Percentiles rank a stretch among this genome's conserved stretches.
These are phyloP conservation scores for Clinocottus analis DNA, from an alignment of 2,113 vertebrate species.

Conservation along the genomic window DNA sequence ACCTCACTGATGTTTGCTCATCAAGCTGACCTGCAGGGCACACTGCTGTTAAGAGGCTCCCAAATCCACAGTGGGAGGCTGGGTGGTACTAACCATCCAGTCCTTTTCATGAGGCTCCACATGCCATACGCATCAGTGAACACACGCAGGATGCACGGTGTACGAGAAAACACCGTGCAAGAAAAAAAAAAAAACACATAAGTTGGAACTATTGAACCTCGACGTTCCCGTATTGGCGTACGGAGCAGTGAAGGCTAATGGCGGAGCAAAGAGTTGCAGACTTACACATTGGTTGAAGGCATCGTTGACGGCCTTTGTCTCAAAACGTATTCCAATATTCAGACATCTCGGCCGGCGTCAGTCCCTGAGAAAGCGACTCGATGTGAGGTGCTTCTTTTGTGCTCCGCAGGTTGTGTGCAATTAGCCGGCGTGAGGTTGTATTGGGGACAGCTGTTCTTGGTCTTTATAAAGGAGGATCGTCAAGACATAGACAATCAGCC, in stretches of 20 bases:
- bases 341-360: not conserved
- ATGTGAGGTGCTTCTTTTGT: conserved; percentile 3
- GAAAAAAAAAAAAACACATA: too few relatives aligned
- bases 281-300: not conserved
- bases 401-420: not conserved
- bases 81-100: not conserved
- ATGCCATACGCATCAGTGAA: not conserved
- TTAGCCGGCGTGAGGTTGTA: conserved; percentile 4
- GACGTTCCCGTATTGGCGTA: not conserved
- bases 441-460: not conserved
- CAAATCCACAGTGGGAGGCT: conserved; percentile 22
- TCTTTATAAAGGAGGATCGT: not conserved
- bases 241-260: not conserved
- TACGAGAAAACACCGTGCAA: too few relatives aligned
- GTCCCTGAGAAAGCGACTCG: not conserved
- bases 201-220: not conserved
- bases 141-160: not conserved
- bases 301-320: not conserved
- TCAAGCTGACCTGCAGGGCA: conserved; percentile 65
- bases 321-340: not conserved
- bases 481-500: not conserved
- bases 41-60: conserved; percentile 13
- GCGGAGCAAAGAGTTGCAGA: not conserved
- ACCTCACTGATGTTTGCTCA: conserved; percentile 62
- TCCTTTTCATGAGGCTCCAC: not conserved